These are phyloP conservation scores for Acanthis flammea DNA, from an alignment of 2,797 vertebrate genomes.

Conservation along the genomic window DNA sequence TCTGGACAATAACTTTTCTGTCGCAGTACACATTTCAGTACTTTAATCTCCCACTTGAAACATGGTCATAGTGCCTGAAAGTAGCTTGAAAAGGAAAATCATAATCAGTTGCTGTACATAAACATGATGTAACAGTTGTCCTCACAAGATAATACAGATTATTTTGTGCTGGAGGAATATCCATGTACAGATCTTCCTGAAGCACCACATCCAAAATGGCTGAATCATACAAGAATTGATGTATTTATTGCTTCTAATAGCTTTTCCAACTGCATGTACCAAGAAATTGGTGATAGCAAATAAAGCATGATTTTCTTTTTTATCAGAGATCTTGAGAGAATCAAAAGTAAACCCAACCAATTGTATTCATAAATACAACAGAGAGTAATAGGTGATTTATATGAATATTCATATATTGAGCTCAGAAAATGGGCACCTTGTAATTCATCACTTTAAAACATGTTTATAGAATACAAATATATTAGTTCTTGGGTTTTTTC, in stretches of 20 bases:
- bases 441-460: conserved; percentile 62
- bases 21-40: fast-evolving
- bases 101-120: background rate
- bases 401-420: conserved; percentile 51
- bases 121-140: background rate
- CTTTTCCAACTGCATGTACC: background rate
- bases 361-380: background rate
- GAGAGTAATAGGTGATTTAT: background rate
- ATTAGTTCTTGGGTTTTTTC: conserved; percentile 14
- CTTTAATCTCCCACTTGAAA: background rate
- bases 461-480: conserved; percentile 58
- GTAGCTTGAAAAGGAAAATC: background rate
- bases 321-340: background rate
- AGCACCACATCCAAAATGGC: background rate
- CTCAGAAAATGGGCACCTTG: conserved; percentile 21
- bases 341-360: background rate
- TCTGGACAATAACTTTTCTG: background rate
- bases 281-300: background rate
- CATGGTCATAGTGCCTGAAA: background rate
- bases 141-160: background rate
- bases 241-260: background rate
- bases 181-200: background rate
- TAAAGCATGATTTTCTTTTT: background rate
- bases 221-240: background rate
- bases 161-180: background rate